Evolutionary conservation across 2,888 invertebrate genomes (phyloP).

Genomic region (Germaria angustata): DNA sequence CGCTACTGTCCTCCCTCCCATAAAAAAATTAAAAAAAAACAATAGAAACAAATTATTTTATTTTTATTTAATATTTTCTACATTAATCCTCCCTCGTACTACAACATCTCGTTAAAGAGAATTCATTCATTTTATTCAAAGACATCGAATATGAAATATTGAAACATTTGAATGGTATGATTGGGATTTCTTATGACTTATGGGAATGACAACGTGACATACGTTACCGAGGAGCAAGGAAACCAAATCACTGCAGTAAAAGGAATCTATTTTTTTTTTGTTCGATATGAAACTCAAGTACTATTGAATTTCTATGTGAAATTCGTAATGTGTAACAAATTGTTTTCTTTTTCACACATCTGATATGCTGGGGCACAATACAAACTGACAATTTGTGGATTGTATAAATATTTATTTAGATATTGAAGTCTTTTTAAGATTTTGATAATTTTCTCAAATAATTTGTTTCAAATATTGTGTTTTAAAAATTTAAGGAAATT

Average conservation of each 20-base stretch:
- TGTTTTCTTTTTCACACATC: slow-evolving; percentile 21
- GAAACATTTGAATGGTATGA: slow-evolving; percentile 53
- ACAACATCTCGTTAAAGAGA: not conserved
- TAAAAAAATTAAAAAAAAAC: too few relatives aligned
- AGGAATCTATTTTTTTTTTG: not conserved
- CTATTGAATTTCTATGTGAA: slow-evolving; percentile 53
- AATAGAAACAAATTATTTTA: too few relatives aligned
- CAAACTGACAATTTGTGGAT: slow-evolving; percentile 35
- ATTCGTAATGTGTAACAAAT: slow-evolving; percentile 27
- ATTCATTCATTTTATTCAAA: slow-evolving; percentile 45
- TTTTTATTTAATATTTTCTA: too few relatives aligned
- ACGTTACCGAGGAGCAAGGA: not conserved
- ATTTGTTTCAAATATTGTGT: slow-evolving; percentile 36
- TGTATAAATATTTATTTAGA: slow-evolving; percentile 27
- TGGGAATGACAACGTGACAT: not conserved
- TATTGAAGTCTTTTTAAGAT: slow-evolving; percentile 17
- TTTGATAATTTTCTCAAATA: slow-evolving; percentile 31
- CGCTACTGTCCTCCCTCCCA: too few relatives aligned
- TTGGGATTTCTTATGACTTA: slow-evolving; percentile 52
- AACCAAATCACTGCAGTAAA: slow-evolving; percentile 60
- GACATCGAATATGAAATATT: slow-evolving; percentile 61
- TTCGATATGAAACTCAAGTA: slow-evolving; percentile 45
- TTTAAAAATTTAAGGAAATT: slow-evolving; percentile 21
- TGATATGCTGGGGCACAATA: not conserved
- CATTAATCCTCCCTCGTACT: not conserved